Percentiles rank a stretch among this genome's conserved stretches.
Evolutionary conservation across 1,140 invertebrate species (phyloP).

Genomic region (Caenorhabditis elegans): DNA sequence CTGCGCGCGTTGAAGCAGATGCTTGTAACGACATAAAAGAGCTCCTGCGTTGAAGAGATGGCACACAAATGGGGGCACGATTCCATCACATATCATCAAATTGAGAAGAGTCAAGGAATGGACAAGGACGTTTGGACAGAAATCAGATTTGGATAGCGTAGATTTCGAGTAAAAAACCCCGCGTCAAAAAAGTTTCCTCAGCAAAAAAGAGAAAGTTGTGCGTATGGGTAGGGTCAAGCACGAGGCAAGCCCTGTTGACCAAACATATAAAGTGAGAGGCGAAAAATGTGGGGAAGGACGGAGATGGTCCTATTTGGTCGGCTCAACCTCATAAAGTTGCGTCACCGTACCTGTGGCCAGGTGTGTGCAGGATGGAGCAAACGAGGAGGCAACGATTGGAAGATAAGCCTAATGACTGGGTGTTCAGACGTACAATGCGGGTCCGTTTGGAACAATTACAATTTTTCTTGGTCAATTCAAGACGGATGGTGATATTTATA

Average conservation of each 20-base stretch:
- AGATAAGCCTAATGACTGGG: conserved; percentile 17
- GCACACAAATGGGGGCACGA: background rate
- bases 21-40: conserved; percentile 28
- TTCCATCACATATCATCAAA: conserved; percentile 32
- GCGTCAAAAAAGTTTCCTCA: too few relatives aligned
- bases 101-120: conserved; percentile 22
- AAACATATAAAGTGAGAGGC: background rate
- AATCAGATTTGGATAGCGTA: background rate
- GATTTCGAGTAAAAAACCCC: background rate
- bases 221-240: background rate
- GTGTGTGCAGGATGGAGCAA: conserved; percentile 4
- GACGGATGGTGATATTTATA: background rate
- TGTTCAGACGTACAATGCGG: background rate
- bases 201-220: background rate
- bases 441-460: background rate
- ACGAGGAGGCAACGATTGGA: background rate
- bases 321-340: conserved; percentile 8
- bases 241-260: background rate
- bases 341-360: conserved; percentile 16
- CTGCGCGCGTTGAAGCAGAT: background rate
- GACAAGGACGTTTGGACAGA: background rate
- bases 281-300: background rate
- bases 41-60: conserved; percentile 19
- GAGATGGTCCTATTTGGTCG: conserved; percentile 1
- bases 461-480: background rate